Evolutionary conservation across 2,888 invertebrate genomes (phyloP).

Genomic region (Ypsolopha sequella): DNA sequence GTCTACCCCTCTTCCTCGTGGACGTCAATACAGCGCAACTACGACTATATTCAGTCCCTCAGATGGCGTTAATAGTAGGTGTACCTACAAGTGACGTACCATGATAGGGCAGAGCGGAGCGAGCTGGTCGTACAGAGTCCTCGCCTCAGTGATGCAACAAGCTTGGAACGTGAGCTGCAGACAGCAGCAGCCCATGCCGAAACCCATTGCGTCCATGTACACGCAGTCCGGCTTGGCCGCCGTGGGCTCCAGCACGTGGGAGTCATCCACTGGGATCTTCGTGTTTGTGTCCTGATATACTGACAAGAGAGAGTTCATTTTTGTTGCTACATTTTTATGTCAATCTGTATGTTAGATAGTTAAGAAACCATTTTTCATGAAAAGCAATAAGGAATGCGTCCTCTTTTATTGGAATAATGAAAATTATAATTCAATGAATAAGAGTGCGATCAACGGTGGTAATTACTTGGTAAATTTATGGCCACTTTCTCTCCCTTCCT

Average conservation of each 20-base stretch:
- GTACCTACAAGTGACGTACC: constrained; percentile 58
- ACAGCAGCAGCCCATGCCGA: constrained; percentile 99
- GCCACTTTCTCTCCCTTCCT: constrained; percentile 95
- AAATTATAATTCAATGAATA: no score
- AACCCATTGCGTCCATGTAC: constrained; percentile 99
- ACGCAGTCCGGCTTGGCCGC: constrained; percentile 90
- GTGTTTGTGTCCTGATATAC: constrained; percentile 93
- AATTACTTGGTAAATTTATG: constrained; percentile 93
- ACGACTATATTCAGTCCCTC: no score
- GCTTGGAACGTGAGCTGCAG: constrained; percentile 97
- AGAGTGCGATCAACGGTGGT: no score
- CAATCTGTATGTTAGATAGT: no score
- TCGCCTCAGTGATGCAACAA: constrained; percentile 95
- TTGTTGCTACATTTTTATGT: background rate
- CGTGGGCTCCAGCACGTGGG: constrained; percentile 67
- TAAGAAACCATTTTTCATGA: no score
- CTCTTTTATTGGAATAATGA: no score
- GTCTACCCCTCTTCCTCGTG: no score
- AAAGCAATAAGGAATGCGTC: no score
- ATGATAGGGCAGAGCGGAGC: constrained; percentile 97
- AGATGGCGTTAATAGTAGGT: no score
- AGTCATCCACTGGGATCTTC: constrained; percentile 85
- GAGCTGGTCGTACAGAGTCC: constrained; percentile 96
- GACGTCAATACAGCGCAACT: no score
- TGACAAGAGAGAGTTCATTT: constrained; percentile 30